Base-by-base conservation (phyloP, 35 echinoderm and acorn worm species). In the Apostichopus parvimensis region DNA sequence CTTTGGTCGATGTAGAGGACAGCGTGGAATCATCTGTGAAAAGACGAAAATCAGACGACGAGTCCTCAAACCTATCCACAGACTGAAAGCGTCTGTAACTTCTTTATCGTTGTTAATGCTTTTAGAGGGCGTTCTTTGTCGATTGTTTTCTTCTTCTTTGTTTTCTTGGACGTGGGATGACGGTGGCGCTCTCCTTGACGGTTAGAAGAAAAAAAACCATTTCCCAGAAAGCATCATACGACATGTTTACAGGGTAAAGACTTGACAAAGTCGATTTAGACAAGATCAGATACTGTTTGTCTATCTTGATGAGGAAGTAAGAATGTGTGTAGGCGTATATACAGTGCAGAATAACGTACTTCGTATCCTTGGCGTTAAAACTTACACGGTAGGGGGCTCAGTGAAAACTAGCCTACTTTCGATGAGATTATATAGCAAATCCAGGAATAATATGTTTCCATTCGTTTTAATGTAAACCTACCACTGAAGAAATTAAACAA, bases 241-340 rank as follows among this genome's bases (percentile, higher is more conserved):
- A 57, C 34, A n/a, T 82, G 79, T 53, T 82, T 54, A 57, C 79
- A 82, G 79, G 79, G 79, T 82, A 82, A 82, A 82, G 25, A 82
- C 79, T 82, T 82, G 22, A 82, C 13, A 22, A 82, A 82, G 28
- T 57, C 45, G 14, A 7, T 24, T 75, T 75, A 45, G 34, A 45
- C 34, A 45, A 45, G 34, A 45, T 45, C 34, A 45, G 34, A 45
- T 45, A 45, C 34, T 45, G 34, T 4, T 45, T 45, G 34, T 45
- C 34, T 45, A 45, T 45, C 34, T 45, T 45, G 34, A 45, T 45
- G 34, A 45, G 34, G 34, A 45, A 45, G 0, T 45, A 45, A 45
- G 34, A 45, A 45, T 45, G 34, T 45, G 34, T 45, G 34, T 45
- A 45, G 34, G 34, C 3, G 34, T 45, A 45, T 45, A 4, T 45